These are phyloP conservation scores for Forbesichthys agassizii DNA, from an alignment of 2,113 vertebrate genomes.

Conservation along the genomic window DNA sequence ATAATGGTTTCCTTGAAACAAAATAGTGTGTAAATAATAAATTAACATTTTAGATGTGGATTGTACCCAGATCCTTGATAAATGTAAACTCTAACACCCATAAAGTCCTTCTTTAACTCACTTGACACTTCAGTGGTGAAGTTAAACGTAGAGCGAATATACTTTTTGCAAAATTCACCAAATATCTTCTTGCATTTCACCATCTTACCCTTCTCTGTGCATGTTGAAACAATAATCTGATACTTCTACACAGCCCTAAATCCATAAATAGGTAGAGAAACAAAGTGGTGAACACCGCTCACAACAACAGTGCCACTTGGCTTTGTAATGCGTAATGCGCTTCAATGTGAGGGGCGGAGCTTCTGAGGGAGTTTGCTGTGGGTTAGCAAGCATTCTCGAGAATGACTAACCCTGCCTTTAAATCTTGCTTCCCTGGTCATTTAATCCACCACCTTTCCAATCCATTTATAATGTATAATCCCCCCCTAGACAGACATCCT, in stretches of 20 bases:
- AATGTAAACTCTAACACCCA: slow-evolving; percentile 10
- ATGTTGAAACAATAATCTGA: too few relatives aligned
- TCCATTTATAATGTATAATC: background rate
- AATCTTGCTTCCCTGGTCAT: background rate
- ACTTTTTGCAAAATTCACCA: too few relatives aligned
- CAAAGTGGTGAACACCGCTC: too few relatives aligned
- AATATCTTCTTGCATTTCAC: too few relatives aligned
- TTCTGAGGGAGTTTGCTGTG: too few relatives aligned
- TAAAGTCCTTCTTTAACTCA: background rate
- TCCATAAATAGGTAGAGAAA: too few relatives aligned
- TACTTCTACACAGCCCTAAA: too few relatives aligned
- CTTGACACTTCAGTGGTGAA: background rate
- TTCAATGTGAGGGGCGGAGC: too few relatives aligned
- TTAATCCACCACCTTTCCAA: background rate
- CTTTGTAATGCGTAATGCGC: too few relatives aligned
- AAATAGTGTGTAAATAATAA: background rate
- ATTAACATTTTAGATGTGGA: background rate
- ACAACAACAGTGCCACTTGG: too few relatives aligned
- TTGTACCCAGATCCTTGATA: background rate
- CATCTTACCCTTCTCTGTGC: too few relatives aligned
- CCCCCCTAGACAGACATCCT: background rate
- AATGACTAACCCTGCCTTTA: background rate
- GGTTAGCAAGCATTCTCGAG: background rate
- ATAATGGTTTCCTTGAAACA: background rate
- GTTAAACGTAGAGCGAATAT: background rate